Evolutionary conservation across 2,888 invertebrate genomes (phyloP), one percentile per base, ranked within the genome.

Genomic region (Aspidiotus destructor): DNA sequence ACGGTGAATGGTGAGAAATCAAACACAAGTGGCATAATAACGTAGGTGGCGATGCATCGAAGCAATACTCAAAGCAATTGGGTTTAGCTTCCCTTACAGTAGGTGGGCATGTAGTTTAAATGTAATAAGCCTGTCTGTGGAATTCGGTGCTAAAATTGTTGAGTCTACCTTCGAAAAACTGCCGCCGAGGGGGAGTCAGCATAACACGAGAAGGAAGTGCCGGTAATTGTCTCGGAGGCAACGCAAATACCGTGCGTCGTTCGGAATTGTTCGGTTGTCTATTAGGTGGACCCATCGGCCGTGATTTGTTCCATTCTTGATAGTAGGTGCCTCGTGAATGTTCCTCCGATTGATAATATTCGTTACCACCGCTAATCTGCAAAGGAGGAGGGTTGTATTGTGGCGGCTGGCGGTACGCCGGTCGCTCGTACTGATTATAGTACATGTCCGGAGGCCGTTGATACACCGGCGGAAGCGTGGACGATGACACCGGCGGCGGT

Each of bases 201-300:
- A 28, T 28, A 28, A 28, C 28, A 28, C 28, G 28, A 28, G 28
- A 28, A 1, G 28, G 28, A 28, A n/a, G 48, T n/a, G 70, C 67
- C 28, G 71, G 70, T 15, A 71, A 62, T 28, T 67, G 71, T 57
- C 70, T 69, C 2, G 71, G 71, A 7, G 70, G 70, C 41, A 71
- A 53, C 16, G 71, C 70, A 16, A 70, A 67, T 41, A 61, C 61
- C 44, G 67, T 70, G 60, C 60, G 64, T 17, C 60, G 61, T 44
- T 48, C 69, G 7, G 28, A 62, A 40, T 55, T n/a, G 57, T 57
- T 62, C 40, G 55, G 48, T 16, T 52, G 13, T 11, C n/a, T 10
- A 10, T 2, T 10, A 10, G 16, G 15, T 15, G 54, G 57, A 44
- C 61, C 62, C 28, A 42, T 17, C 44, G 60, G 55, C 8, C 28